Conservation (phyloP, 1,140 invertebrate genomes). For the Matsumurasca onukii region DNA sequence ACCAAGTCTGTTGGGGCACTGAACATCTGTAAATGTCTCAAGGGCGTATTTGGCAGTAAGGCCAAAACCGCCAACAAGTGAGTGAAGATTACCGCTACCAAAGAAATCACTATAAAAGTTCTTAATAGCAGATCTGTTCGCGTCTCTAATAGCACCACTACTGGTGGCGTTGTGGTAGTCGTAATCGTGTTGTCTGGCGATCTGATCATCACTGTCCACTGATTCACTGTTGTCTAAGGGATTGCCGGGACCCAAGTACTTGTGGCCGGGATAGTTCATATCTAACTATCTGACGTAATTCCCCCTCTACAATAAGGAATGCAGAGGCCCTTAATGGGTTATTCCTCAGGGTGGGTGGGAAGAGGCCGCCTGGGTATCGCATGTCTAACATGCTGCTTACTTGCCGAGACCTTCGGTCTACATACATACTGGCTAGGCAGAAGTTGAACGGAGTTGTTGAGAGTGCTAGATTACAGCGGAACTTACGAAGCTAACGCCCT, state of each 20-base stretch:
- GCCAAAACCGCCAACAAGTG: not conserved
- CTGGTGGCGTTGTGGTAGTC: not conserved
- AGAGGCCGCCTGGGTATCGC: too few species aligned
- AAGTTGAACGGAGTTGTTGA: too few species aligned
- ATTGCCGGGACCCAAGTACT: slow-evolving; percentile 21
- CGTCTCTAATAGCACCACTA: slow-evolving; percentile 1
- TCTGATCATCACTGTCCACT: slow-evolving; percentile 15
- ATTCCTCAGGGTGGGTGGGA: too few species aligned
- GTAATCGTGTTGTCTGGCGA: slow-evolving; percentile 15
- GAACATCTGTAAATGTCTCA: not conserved
- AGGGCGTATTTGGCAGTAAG: not conserved
- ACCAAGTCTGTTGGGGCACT: not conserved
- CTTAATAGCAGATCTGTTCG: slow-evolving; percentile 3
- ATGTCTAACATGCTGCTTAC: too few species aligned
- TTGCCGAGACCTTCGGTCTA: too few species aligned
- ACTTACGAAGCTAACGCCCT: too few species aligned
- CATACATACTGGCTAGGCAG: too few species aligned
- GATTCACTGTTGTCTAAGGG: not conserved
- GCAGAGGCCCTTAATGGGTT: too few species aligned
- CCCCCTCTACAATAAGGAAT: too few species aligned
- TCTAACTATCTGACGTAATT: too few species aligned
- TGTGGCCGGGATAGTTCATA: slow-evolving; percentile 23
- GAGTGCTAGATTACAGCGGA: too few species aligned
- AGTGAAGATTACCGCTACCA: not conserved
- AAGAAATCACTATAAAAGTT: not conserved